These are phyloP conservation scores for Brachionus rubens DNA, from an alignment of 1,140 invertebrate species.

Conservation along the genomic window DNA sequence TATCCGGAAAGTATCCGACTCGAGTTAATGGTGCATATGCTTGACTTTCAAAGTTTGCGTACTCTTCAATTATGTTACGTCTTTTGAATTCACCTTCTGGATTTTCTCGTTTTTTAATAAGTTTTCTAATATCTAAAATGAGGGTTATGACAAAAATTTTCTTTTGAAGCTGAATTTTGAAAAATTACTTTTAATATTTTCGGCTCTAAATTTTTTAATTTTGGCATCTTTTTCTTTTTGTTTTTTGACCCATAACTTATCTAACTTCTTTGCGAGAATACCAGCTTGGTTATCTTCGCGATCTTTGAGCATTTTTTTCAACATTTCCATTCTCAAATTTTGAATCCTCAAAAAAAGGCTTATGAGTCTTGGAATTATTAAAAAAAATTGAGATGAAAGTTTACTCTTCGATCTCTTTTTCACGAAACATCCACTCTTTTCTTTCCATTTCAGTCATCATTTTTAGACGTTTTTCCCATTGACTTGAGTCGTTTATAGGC, in stretches of 20 bases:
- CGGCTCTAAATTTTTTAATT: constrained; percentile 56
- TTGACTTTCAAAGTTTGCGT: constrained; percentile 51
- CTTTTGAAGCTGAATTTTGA: no score
- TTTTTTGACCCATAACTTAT: constrained; percentile 58
- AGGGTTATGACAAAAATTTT: no score
- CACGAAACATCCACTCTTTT: constrained; percentile 68
- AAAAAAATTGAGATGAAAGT: neutral
- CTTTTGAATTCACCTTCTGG: constrained; percentile 53
- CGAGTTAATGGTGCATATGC: constrained; percentile 59
- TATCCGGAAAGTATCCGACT: constrained; percentile 59
- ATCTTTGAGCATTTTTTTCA: constrained; percentile 58
- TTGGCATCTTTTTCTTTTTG: constrained; percentile 57
- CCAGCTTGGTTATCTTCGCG: constrained; percentile 59
- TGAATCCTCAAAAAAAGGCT: constrained; percentile 55
- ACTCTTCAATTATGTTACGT: constrained; percentile 56
- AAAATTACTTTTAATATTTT: constrained; percentile 57
- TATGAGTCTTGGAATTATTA: no score
- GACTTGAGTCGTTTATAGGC: constrained; percentile 61
- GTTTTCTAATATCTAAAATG: constrained; percentile 50
- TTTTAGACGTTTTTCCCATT: constrained; percentile 62
- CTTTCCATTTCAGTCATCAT: constrained; percentile 67
- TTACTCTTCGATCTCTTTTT: constrained; percentile 64
- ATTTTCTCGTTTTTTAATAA: constrained; percentile 52
- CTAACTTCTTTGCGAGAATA: constrained; percentile 58
- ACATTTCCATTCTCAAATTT: constrained; percentile 56